Evolutionary conservation across 2,113 vertebrate species (phyloP), one percentile per base, ranked within the genome.

Genomic region (Tautogolabrus adspersus): DNA sequence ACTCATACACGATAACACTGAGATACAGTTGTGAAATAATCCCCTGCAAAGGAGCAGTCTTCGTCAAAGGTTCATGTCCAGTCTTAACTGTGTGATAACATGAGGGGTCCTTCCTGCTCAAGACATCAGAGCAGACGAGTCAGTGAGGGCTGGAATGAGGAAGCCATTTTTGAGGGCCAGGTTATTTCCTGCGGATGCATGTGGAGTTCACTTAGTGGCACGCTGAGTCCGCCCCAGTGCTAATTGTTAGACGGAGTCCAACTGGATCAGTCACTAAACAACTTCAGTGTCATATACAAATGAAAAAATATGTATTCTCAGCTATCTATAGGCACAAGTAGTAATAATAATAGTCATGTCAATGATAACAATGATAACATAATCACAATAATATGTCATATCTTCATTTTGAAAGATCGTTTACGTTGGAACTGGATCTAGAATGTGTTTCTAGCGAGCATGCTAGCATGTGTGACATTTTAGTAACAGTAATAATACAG

Each of bases 221-320:
- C 69, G n/a, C 49, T 7, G 74, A 76, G 69, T 80, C 65, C 44
- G 8, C 79, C 84, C 84, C 66, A 3, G 61, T 0, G 34, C 66
- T 8, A 54, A 58, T 52, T 40, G 13, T 79, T 81, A 77, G 76
- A 84, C 75, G 40, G 72, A 77, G 64, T 87, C 86, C 82, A 79
- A 85, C 87, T 73, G 82, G 81, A 85, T 88, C 85, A 82, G 77
- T 84, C 86, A 88, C 67, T 85, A 81, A 91, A 91, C 86, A 88
- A 85, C 70, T 62, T 88, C 78, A 88, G 83, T 72, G 83, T 89
- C 89, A 90, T 82, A 84, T 89, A 93, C 87, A 93, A 92, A 91
- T 85, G 75, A 87, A 89, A 87, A 70, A 78, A 81, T 72, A 74
- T 30, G 77, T 49, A 83, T 66, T 75, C 66, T 81, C 86, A 76